These are phyloP conservation scores for Penaeus japonicus DNA, from an alignment of 1,140 invertebrate species.

Conservation along the genomic window DNA sequence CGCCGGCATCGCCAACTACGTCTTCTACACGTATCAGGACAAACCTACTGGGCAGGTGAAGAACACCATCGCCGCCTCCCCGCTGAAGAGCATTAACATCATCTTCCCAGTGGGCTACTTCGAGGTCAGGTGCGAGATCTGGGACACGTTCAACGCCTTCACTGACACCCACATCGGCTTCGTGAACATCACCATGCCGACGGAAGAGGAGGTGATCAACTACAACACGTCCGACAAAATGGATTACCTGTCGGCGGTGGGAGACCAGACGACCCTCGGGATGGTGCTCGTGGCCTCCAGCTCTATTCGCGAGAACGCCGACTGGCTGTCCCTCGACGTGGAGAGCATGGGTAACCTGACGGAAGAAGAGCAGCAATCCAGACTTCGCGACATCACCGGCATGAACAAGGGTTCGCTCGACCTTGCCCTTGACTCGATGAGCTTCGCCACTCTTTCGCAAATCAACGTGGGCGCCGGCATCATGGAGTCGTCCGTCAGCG, in stretches of 20 bases:
- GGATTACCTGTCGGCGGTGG: not conserved
- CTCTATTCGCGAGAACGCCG: conserved; percentile 6
- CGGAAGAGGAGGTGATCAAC: not conserved
- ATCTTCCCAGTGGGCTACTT: conserved; percentile 18
- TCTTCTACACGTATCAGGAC: not conserved
- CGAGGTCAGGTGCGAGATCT: not conserved
- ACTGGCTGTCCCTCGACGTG: conserved; percentile 9
- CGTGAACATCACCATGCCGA: not conserved
- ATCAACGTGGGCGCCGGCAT: conserved; percentile 7
- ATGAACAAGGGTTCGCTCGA: conserved; percentile 20
- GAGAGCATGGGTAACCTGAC: not conserved
- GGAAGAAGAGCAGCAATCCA: not conserved
- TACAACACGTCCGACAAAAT: not conserved
- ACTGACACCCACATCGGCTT: not conserved
- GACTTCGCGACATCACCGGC: not conserved
- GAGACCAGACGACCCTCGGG: conserved; percentile 7
- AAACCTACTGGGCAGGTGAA: not conserved
- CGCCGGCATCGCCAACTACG: not conserved
- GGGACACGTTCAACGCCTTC: not conserved
- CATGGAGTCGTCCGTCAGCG: not conserved
- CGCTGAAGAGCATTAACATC: not conserved
- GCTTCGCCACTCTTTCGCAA: conserved; percentile 6
- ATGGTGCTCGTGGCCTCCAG: not conserved
- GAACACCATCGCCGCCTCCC: not conserved
- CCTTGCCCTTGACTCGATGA: not conserved